These are phyloP conservation scores for Riptortus pedestris DNA, from an alignment of 1,140 invertebrate genomes.

Conservation along the genomic window DNA sequence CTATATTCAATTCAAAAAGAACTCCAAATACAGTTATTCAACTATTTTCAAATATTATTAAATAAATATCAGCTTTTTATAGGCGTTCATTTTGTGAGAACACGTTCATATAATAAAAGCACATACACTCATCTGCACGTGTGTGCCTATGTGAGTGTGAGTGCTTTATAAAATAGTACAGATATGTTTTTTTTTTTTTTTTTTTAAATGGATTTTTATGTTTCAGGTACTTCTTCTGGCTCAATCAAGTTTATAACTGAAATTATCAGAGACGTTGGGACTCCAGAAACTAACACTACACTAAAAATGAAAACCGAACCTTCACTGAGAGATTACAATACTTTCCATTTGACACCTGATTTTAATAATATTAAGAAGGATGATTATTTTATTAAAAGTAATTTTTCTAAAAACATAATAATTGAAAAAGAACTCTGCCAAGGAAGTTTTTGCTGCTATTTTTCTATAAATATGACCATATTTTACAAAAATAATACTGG, in stretches of 20 bases:
- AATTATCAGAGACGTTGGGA: no score
- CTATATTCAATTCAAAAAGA: background rate
- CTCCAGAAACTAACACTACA: no score
- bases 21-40: background rate
- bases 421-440: background rate
- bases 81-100: background rate
- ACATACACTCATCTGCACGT: background rate
- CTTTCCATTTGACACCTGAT: background rate
- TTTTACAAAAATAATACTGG: background rate
- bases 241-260: no score
- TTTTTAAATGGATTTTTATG: no score
- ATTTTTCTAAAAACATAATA: no score
- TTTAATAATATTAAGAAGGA: background rate
- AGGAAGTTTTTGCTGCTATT: background rate
- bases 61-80: background rate
- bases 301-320: no score
- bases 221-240: no score
- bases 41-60: background rate
- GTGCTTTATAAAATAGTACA: background rate
- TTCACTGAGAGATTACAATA: no score
- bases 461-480: conserved; percentile 1
- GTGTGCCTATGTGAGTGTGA: background rate
- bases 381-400: no score
- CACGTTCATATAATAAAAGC: background rate
- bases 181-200: no score